Percentiles rank a stretch among this genome's conserved stretches.
These are phyloP conservation scores for Poeciliopsis prolifica DNA, from an alignment of 2,113 vertebrate species.

Conservation along the genomic window DNA sequence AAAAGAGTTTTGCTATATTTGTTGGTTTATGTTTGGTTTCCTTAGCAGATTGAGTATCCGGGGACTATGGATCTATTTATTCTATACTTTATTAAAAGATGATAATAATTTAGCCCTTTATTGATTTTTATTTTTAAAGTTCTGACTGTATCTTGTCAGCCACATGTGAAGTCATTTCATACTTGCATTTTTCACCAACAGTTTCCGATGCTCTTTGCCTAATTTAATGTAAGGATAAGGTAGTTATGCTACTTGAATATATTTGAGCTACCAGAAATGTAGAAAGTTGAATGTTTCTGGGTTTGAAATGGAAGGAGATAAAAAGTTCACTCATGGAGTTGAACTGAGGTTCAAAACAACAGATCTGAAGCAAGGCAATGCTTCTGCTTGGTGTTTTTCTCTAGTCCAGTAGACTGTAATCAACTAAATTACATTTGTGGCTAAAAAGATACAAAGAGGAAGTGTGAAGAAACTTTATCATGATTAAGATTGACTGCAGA, in stretches of 20 bases:
- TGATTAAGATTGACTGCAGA: too few species aligned
- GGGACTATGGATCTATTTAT: too few species aligned
- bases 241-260: too few species aligned
- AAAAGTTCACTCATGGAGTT: neutral
- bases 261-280: neutral
- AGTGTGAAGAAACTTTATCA: neutral
- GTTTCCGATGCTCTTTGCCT: too few species aligned
- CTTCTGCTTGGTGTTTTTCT: neutral
- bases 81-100: too few species aligned
- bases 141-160: too few species aligned
- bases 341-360: neutral
- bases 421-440: neutral
- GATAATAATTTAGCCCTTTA: too few species aligned
- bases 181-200: too few species aligned
- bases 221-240: neutral
- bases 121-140: too few species aligned
- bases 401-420: neutral
- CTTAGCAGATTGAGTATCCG: constrained; percentile 48
- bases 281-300: neutral
- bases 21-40: constrained; percentile 35
- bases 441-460: neutral
- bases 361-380: neutral
- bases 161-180: too few species aligned
- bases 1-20: neutral
- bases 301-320: neutral